phyloP scores from a whole-genome alignment of 2,113 vertebrate species.

The Melanerpes formicivorus region DNA sequence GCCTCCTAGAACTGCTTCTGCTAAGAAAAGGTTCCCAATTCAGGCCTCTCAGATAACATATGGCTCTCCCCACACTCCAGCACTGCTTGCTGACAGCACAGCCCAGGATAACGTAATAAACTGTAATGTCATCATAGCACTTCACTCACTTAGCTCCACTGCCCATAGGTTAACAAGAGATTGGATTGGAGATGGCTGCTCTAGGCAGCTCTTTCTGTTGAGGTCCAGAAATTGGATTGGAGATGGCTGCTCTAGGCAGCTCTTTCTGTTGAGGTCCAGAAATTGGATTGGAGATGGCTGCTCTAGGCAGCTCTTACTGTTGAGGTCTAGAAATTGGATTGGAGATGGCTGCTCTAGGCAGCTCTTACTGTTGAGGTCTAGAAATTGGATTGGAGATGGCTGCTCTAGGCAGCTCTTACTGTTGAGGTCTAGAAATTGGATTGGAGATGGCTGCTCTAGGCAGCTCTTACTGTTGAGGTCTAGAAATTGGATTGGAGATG shows the following conservation, averaged over 20 bases:
- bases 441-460: too few relatives aligned
- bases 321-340: background rate
- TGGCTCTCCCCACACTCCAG: background rate
- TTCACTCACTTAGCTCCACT: background rate
- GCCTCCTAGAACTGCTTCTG: conserved; percentile 13
- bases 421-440: too few relatives aligned
- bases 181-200: background rate
- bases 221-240: background rate
- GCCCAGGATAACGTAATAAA: background rate
- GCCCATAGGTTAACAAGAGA: conserved; percentile 1
- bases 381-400: background rate
- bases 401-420: too few relatives aligned
- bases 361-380: background rate
- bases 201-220: background rate
- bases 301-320: too few relatives aligned
- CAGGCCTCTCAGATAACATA: background rate
- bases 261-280: too few relatives aligned
- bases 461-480: background rate
- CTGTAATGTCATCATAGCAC: background rate
- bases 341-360: background rate
- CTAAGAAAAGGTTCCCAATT: background rate
- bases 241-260: too few relatives aligned
- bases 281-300: too few relatives aligned
- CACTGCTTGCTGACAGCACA: conserved; percentile 41
- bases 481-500: too few relatives aligned